A percentile compares a stretch with the other conserved stretches of the same genome.
These are phyloP conservation scores for Erebia epiphron DNA, from an alignment of 2,888 invertebrate species.

Conservation along the genomic window DNA sequence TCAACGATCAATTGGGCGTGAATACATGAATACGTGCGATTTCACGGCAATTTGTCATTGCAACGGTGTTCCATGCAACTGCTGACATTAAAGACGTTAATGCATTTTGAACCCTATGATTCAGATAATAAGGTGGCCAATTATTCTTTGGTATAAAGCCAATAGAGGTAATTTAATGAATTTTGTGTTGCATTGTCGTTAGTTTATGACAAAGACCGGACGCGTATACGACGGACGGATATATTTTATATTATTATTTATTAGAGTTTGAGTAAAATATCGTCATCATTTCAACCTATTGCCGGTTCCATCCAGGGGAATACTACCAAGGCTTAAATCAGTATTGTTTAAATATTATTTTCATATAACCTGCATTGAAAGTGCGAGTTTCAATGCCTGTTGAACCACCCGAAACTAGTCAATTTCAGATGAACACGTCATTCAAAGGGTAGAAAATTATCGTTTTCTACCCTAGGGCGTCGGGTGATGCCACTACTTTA, in stretches of 20 bases:
- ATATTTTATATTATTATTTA: not conserved
- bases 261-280: not conserved
- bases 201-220: slow-evolving; percentile 12
- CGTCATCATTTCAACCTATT: too few species aligned
- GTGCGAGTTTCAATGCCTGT: too few species aligned
- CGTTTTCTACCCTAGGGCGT: too few species aligned
- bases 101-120: not conserved
- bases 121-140: not conserved
- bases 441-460: too few species aligned
- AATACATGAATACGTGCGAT: slow-evolving; percentile 52
- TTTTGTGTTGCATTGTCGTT: slow-evolving; percentile 2
- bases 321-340: too few species aligned
- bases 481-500: too few species aligned
- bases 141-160: not conserved
- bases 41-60: slow-evolving; percentile 56
- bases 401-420: too few species aligned
- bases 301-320: too few species aligned
- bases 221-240: not conserved
- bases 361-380: too few species aligned
- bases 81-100: not conserved
- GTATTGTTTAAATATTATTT: too few species aligned
- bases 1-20: slow-evolving; percentile 36
- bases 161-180: not conserved
- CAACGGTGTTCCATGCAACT: slow-evolving; percentile 7
- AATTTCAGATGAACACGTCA: too few species aligned